Conservation (phyloP, 2,797 vertebrate species). For the Channa striata region DNA sequence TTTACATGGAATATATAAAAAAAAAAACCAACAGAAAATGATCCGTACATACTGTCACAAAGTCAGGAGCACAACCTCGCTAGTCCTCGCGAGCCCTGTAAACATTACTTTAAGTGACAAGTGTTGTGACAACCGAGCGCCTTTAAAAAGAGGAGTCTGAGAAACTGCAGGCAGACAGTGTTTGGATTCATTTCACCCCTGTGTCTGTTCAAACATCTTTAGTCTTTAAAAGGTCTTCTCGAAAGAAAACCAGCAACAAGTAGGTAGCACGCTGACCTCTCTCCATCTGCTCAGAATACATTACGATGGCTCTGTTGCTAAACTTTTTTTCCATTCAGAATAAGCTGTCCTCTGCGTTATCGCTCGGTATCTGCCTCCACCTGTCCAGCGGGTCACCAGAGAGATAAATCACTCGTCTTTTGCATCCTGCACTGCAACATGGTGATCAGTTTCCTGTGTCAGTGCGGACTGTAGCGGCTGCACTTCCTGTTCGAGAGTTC, state of each 20-base stretch:
- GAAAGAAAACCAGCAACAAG: slow-evolving; percentile 51
- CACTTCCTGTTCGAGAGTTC: slow-evolving; percentile 78
- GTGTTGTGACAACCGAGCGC: slow-evolving; percentile 77
- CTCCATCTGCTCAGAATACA: slow-evolving; percentile 47
- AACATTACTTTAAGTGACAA: slow-evolving; percentile 75
- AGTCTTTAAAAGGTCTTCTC: slow-evolving; percentile 73
- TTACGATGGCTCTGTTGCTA: slow-evolving; percentile 51
- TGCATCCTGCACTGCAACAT: slow-evolving; percentile 69
- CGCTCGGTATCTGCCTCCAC: slow-evolving; percentile 48
- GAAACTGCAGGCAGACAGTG: slow-evolving; percentile 72
- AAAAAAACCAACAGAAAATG: slow-evolving; percentile 18
- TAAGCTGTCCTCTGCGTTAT: slow-evolving; percentile 30
- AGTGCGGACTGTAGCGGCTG: slow-evolving; percentile 73
- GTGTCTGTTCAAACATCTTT: slow-evolving; percentile 53
- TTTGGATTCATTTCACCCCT: slow-evolving; percentile 65
- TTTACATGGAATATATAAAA: slow-evolving; percentile 68
- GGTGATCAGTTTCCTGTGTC: slow-evolving; percentile 78
- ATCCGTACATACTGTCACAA: slow-evolving; percentile 58
- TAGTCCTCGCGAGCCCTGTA: slow-evolving; percentile 68
- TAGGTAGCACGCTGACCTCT: slow-evolving; percentile 45
- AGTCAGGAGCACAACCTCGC: slow-evolving; percentile 67
- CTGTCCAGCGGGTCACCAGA: slow-evolving; percentile 66
- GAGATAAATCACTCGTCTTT: slow-evolving; percentile 60
- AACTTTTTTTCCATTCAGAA: slow-evolving; percentile 14
- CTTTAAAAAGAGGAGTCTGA: slow-evolving; percentile 73